Percentiles rank a stretch among this genome's conserved stretches.
These are phyloP conservation scores for Tinamus major DNA, from an alignment of 2,797 vertebrate genomes.

Conservation along the genomic window DNA sequence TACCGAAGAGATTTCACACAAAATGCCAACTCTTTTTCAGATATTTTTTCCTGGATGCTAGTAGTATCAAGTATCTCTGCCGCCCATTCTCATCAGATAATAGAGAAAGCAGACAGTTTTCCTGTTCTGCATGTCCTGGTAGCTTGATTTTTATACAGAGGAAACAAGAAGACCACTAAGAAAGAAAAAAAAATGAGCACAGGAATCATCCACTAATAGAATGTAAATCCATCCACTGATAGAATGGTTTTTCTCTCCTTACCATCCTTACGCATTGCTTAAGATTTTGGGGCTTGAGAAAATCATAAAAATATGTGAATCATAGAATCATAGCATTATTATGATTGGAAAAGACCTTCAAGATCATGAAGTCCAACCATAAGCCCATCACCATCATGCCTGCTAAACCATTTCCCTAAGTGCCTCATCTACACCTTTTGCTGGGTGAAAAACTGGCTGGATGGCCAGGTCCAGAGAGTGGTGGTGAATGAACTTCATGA, in stretches of 20 bases:
- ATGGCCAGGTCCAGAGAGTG: too few relatives aligned
- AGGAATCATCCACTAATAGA: background rate
- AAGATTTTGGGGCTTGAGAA: constrained; percentile 53
- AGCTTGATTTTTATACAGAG: constrained; percentile 35
- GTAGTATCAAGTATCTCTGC: background rate
- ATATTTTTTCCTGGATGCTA: background rate
- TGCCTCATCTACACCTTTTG: too few relatives aligned
- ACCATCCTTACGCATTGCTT: background rate
- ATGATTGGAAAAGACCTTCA: too few relatives aligned
- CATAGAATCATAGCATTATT: too few relatives aligned
- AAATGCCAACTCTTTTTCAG: background rate
- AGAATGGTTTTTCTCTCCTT: constrained; percentile 45
- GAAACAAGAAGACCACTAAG: constrained; percentile 28
- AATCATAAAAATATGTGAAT: constrained; percentile 20
- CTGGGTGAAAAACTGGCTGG: too few relatives aligned
- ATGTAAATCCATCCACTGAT: background rate
- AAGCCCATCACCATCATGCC: too few relatives aligned
- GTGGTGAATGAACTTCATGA: too few relatives aligned
- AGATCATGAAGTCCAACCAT: too few relatives aligned
- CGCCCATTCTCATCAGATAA: background rate
- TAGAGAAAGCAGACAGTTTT: background rate
- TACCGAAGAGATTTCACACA: background rate
- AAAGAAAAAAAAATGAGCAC: background rate
- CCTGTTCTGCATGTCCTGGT: background rate
- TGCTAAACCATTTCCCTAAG: too few relatives aligned